Evolutionary conservation across 2,888 invertebrate genomes (phyloP).

Genomic region (Xylota sylvarum): DNA sequence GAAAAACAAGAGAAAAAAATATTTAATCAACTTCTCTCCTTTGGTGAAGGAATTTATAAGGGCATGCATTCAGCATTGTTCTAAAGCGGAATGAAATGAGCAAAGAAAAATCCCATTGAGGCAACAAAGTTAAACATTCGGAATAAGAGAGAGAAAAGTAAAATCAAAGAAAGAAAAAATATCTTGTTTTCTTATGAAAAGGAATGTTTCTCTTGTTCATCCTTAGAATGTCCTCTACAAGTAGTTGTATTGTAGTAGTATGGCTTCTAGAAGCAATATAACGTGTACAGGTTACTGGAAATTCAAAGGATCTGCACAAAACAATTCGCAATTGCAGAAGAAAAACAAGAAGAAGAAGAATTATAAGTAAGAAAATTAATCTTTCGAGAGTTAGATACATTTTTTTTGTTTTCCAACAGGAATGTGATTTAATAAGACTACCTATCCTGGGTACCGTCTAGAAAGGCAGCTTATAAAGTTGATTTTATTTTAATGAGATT

Average conservation of each 20-base stretch:
- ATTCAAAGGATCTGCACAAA: neutral
- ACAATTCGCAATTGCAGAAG: neutral
- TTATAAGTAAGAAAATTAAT: neutral
- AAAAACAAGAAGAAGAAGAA: too few relatives aligned
- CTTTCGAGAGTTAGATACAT: neutral
- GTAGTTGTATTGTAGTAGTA: slow-evolving; percentile 10
- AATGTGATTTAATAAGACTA: slow-evolving; percentile 11
- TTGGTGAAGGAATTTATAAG: slow-evolving; percentile 49
- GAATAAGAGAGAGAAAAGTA: slow-evolving; percentile 9
- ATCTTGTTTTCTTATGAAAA: slow-evolving; percentile 4
- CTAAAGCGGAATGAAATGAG: slow-evolving; percentile 41
- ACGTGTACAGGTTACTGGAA: neutral
- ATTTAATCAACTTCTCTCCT: slow-evolving; percentile 62
- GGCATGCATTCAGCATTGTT: slow-evolving; percentile 52
- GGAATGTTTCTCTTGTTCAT: neutral
- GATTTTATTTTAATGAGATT: too few relatives aligned
- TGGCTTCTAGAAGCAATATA: neutral
- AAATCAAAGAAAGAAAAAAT: neutral
- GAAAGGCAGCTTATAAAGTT: too few relatives aligned
- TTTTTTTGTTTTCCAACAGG: neutral
- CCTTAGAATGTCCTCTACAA: slow-evolving; percentile 16
- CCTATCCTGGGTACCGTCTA: neutral
- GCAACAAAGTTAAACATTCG: slow-evolving; percentile 61
- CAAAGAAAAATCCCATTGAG: slow-evolving; percentile 51
- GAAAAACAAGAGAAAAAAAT: slow-evolving; percentile 7